Evolutionary conservation across 2,888 invertebrate species (phyloP), one percentile per base, ranked within the genome.

Genomic region (Eueremaeus valkanovi): DNA sequence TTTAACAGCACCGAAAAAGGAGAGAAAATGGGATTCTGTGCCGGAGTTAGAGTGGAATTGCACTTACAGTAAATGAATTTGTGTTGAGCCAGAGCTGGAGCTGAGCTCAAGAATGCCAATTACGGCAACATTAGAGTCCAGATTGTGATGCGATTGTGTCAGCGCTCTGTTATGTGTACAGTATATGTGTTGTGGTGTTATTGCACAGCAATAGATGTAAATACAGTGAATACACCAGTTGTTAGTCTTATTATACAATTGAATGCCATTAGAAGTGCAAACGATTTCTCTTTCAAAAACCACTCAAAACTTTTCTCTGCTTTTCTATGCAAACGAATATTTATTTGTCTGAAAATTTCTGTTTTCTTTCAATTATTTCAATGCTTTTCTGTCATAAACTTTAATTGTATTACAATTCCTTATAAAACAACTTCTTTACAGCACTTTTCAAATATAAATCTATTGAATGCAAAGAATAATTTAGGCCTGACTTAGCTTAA

Each of bases 101-200:
- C 27, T 55, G 55, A 18, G 55, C 55, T 55, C 55, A 55, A 55
- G 33, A 63, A 63, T 63, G 63, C 63, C 63, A 63, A 63, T 63
- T 63, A 63, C 63, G n/a, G 18, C 0, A n/a, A 63, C 63, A 63
- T 63, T 31, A 29, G 31, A 63, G 63, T n/a, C 33, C 31, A 63
- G 63, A 63, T 63, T 63, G 33, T n/a, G n/a, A 33, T 63, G 63
- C 63, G 63, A 63, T 63, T 63, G 63, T 63, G 63, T 63, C 63
- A 63, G 33, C 31, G 63, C 63, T 63, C n/a, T n/a, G n/a, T n/a
- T 33, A 55, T 55, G 51, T 51, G 3, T n/a, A n/a, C n/a, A n/a
- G n/a, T n/a, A n/a, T n/a, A n/a, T n/a, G n/a, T n/a, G n/a, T n/a
- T n/a, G n/a, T n/a, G n/a, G 27, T 61, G 58, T 18, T 63, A n/a